Conservation (phyloP, 2,888 invertebrate genomes). For the Caenorhabditis angaria region DNA sequence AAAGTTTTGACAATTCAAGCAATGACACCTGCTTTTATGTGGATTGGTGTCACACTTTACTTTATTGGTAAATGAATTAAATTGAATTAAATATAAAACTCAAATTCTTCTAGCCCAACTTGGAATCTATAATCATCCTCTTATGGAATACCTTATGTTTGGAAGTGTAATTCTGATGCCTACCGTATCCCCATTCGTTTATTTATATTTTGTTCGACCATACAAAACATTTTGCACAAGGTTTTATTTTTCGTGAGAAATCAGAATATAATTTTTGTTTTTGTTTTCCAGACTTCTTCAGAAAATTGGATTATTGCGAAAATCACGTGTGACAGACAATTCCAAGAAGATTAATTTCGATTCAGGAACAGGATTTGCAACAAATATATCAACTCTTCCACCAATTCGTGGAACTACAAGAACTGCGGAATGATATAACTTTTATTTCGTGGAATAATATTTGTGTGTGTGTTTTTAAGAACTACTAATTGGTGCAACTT, state of each 20-base stretch:
- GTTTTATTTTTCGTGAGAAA: too few relatives aligned
- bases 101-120: conserved; percentile 30
- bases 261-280: too few relatives aligned
- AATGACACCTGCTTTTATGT: conserved; percentile 24
- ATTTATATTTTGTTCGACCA: conserved; percentile 23
- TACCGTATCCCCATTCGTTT: conserved; percentile 23
- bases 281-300: too few relatives aligned
- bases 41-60: conserved; percentile 30
- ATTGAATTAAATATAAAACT: not conserved
- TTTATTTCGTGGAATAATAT: too few relatives aligned
- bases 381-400: too few relatives aligned
- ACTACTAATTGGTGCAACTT: not conserved
- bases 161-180: conserved; percentile 30
- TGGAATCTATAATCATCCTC: conserved; percentile 13
- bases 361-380: too few relatives aligned
- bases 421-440: too few relatives aligned
- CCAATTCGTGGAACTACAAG: too few relatives aligned
- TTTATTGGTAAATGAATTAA: conserved; percentile 15
- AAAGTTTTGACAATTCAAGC: conserved; percentile 30
- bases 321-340: too few relatives aligned
- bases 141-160: conserved; percentile 29
- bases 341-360: too few relatives aligned
- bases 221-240: conserved; percentile 9
- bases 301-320: too few relatives aligned
- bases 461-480: too few relatives aligned